These are phyloP conservation scores for Drosophila novamexicana DNA, from an alignment of 1,140 invertebrate species.

Conservation along the genomic window DNA sequence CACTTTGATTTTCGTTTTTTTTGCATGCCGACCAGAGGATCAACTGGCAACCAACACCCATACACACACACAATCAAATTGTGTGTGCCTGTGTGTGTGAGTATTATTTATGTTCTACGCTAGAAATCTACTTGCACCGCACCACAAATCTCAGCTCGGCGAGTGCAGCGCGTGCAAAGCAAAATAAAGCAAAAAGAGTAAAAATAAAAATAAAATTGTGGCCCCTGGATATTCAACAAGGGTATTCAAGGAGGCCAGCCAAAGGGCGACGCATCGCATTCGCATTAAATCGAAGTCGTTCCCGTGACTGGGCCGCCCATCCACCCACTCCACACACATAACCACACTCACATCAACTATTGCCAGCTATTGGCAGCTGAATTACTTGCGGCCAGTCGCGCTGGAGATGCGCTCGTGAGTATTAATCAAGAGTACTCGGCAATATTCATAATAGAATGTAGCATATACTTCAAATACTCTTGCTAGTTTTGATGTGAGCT, in stretches of 20 bases:
- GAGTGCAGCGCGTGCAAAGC: constrained; percentile 50
- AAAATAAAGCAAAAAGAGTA: constrained; percentile 40
- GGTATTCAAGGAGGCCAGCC: constrained; percentile 28
- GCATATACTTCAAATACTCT: too few relatives aligned
- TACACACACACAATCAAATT: constrained; percentile 30
- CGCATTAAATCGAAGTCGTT: constrained; percentile 81
- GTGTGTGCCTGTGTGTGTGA: constrained; percentile 52
- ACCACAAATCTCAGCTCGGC: constrained; percentile 82
- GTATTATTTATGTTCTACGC: constrained; percentile 82
- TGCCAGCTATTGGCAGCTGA: constrained; percentile 74
- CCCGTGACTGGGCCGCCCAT: constrained; percentile 30
- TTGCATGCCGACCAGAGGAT: constrained; percentile 54
- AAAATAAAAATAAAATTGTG: constrained; percentile 29
- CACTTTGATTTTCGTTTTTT: constrained; percentile 72
- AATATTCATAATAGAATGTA: neutral
- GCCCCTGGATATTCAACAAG: constrained; percentile 41
- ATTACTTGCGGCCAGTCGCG: constrained; percentile 49
- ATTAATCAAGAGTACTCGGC: neutral
- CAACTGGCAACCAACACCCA: constrained; percentile 53
- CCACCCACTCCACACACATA: constrained; percentile 7
- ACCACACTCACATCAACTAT: constrained; percentile 41
- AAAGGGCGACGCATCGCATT: constrained; percentile 69
- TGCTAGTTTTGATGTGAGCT: too few relatives aligned
- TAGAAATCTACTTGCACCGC: constrained; percentile 83
- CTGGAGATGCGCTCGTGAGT: constrained; percentile 54